phyloP scores from a whole-genome alignment of 2,797 vertebrate genomes.

The Rhinichthys osculus region DNA sequence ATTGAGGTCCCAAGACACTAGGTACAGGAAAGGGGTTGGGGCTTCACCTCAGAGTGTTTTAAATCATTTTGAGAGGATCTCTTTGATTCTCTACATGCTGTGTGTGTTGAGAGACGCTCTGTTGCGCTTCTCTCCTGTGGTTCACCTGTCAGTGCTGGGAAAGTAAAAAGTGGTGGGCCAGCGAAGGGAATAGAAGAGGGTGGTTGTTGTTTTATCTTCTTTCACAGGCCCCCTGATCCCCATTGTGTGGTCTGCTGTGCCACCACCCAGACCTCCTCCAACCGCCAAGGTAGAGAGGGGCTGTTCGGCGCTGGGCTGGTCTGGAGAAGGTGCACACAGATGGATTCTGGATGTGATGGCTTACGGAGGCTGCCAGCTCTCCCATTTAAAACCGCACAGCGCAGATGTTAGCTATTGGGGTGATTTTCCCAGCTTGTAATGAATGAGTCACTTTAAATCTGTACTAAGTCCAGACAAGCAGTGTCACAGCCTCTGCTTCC shows the following conservation, averaged over 20 bases:
- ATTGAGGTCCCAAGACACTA: conserved; percentile 38
- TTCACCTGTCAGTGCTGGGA: conserved; percentile 78
- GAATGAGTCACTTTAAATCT: conserved; percentile 82
- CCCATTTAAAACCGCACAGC: conserved; percentile 69
- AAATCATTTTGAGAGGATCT: conserved; percentile 75
- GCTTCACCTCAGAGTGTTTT: conserved; percentile 67
- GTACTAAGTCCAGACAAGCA: conserved; percentile 76
- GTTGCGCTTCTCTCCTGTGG: conserved; percentile 67
- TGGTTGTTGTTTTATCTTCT: conserved; percentile 54
- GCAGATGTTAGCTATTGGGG: conserved; percentile 81
- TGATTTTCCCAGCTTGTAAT: conserved; percentile 72
- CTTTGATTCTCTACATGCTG: conserved; percentile 76
- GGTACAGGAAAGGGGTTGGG: conserved; percentile 42
- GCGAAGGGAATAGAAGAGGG: conserved; percentile 55
- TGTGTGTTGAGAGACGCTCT: conserved; percentile 71
- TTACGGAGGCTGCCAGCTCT: conserved; percentile 73
- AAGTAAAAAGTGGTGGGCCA: conserved; percentile 70
- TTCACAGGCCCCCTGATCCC: conserved; percentile 73
- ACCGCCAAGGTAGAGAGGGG: conserved; percentile 42
- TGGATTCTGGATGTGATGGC: conserved; percentile 72
- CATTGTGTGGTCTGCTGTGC: conserved; percentile 77
- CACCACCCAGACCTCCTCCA: conserved; percentile 55
- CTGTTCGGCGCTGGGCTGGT: conserved; percentile 60
- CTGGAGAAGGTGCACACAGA: conserved; percentile 70
- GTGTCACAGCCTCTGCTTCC: conserved; percentile 58